Evolutionary conservation across 2,797 vertebrate genomes (phyloP).

Genomic region (Pseudochaenichthys georgianus): DNA sequence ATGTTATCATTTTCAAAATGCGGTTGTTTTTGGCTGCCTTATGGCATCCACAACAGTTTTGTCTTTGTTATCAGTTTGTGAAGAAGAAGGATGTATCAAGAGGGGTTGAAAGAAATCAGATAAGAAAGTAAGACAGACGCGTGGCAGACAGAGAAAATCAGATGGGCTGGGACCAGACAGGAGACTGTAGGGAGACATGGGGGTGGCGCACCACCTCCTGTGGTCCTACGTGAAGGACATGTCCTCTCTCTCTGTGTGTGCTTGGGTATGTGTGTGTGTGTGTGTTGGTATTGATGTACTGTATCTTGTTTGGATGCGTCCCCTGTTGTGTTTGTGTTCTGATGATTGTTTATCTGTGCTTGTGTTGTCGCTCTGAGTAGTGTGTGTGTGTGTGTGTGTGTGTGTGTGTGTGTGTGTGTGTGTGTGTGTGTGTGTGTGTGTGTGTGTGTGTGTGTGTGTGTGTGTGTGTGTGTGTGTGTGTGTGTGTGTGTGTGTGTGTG

Average conservation of each 20-base stretch:
- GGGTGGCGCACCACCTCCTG: constrained; percentile 60
- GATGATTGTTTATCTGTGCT: constrained; percentile 62
- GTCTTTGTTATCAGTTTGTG: constrained; percentile 45
- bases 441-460: too few species aligned
- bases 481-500: too few species aligned
- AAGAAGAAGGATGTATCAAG: constrained; percentile 33
- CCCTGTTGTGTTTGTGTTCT: constrained; percentile 47
- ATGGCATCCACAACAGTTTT: constrained; percentile 5
- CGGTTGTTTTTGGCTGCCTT: constrained; percentile 18
- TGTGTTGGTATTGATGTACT: constrained; percentile 38
- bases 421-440: too few species aligned
- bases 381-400: constrained; percentile 1
- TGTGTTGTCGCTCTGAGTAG: constrained; percentile 32
- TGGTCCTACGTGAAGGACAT: constrained; percentile 68
- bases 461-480: constrained; percentile 6
- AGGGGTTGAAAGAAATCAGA: constrained; percentile 53
- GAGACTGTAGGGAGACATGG: constrained; percentile 38
- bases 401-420: constrained; percentile 12
- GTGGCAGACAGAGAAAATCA: constrained; percentile 53
- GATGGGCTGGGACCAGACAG: constrained; percentile 62
- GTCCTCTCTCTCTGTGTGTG: constrained; percentile 11
- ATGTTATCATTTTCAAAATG: constrained; percentile 28
- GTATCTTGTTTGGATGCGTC: constrained; percentile 53
- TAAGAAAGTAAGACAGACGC: constrained; percentile 44
- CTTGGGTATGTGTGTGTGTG: constrained; percentile 3